Evolutionary conservation across 2,888 invertebrate species (phyloP), one percentile per base, ranked within the genome.

Genomic region (Pyrocoelia pectoralis): DNA sequence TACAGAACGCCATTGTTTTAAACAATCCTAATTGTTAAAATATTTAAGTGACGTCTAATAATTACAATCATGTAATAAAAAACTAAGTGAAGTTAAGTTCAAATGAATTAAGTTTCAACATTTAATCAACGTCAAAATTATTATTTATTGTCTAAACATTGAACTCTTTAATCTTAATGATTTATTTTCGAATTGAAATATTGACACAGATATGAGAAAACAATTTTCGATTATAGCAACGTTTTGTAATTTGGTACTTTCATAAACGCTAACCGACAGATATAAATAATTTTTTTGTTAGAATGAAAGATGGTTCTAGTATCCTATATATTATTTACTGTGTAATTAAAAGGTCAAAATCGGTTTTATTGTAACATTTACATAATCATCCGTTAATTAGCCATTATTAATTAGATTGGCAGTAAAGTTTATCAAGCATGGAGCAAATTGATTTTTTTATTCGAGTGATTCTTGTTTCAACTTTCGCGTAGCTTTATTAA

Each of bases 371-470:
- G 17, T 46, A 46, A 46, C 46, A 46, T 46, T 46, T 46, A 33
- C 10, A 33, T 33, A 46, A 46, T 46, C 18, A 46, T 17, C 17
- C 17, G 8, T 46, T 46, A 46, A 46, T 46, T 18, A 46, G 10
- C 46, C 2, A 46, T 46, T 18, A 46, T 46, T 46, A 17, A 46
- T 17, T 18, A 33, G 9, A 33, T 8, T 15, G 17, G 18, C 15
- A 10, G 15, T 17, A 46, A 46, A 46, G 17, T 46, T 46, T 46
- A 17, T 15, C n/a, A 3, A n/a, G 15, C 18, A n/a, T 18, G 6
- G 8, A 46, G 15, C 15, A 46, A 9, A 46, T 46, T 46, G 15
- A 46, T 17, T 46, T 46, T 43, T 43, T 46, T 41, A 41, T 41
- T 41, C 10, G 17, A 46, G 17, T 9, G 15, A 6, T 5, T 6